These are phyloP conservation scores for Piezodorus guildinii DNA, from an alignment of 1,140 invertebrate genomes.

Conservation along the genomic window DNA sequence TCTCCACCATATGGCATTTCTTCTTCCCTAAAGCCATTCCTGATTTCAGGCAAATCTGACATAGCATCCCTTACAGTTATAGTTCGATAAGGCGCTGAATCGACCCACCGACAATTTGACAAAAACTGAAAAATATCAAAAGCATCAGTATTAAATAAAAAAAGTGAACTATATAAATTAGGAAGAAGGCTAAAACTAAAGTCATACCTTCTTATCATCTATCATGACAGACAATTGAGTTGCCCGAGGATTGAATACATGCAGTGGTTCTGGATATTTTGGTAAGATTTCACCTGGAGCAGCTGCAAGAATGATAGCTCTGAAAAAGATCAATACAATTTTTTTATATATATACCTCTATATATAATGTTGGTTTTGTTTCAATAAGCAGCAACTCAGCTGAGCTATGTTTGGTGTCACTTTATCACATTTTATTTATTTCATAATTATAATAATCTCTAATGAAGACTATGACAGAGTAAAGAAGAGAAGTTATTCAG, in stretches of 20 bases:
- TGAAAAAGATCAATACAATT: conserved; percentile 30
- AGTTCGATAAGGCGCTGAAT: conserved; percentile 57
- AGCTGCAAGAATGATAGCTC: conserved; percentile 69
- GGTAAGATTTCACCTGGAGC: conserved; percentile 72
- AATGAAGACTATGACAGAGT: no score
- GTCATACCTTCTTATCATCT: conserved; percentile 51
- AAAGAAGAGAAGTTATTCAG: no score
- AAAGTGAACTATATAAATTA: no score
- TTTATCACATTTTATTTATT: no score
- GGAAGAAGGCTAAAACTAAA: not conserved
- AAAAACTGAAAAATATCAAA: conserved; percentile 32
- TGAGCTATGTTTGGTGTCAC: no score
- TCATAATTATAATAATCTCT: no score
- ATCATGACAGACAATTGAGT: conserved; percentile 60
- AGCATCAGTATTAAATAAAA: not conserved
- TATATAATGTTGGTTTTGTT: no score
- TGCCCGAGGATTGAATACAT: conserved; percentile 62
- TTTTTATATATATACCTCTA: no score
- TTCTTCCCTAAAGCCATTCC: conserved; percentile 55
- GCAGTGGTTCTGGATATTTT: conserved; percentile 63
- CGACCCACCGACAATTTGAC: conserved; percentile 40
- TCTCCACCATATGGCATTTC: conserved; percentile 64
- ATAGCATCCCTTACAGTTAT: conserved; percentile 70
- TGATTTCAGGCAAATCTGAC: conserved; percentile 67
- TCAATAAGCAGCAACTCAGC: no score